Percentiles rank a stretch among this genome's conserved stretches.
These are phyloP conservation scores for Peromyscus californicus DNA, from an alignment of 2,113 vertebrate species.

Conservation along the genomic window DNA sequence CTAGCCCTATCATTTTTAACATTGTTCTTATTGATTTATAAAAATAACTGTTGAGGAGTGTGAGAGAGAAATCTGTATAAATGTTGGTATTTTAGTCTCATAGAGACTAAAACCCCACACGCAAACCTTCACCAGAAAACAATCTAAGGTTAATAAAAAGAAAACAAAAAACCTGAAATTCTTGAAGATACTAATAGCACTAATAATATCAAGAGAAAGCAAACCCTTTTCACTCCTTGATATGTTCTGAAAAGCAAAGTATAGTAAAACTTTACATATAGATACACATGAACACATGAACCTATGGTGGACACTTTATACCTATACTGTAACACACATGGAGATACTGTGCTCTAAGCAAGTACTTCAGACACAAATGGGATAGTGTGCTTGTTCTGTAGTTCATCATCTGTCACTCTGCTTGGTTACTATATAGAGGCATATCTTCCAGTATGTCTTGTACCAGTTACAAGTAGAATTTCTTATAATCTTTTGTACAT, in stretches of 20 bases:
- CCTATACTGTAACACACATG: background rate
- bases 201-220: background rate
- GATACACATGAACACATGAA: background rate
- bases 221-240: background rate
- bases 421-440: background rate
- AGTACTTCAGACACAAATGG: background rate
- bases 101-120: background rate
- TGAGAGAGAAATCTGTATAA: background rate
- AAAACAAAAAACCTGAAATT: background rate
- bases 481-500: background rate
- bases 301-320: background rate
- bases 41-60: background rate
- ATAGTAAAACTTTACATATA: background rate
- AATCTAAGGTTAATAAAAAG: background rate
- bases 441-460: background rate
- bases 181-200: background rate
- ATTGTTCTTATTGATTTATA: background rate
- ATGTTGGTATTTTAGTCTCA: background rate
- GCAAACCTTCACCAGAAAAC: background rate
- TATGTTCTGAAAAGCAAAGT: background rate
- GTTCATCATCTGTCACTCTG: background rate
- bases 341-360: background rate
- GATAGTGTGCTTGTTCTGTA: background rate
- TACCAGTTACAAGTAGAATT: background rate
- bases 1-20: background rate